Evolutionary conservation across 2,797 vertebrate genomes (phyloP).

Genomic region (Cynopterus sphinx): DNA sequence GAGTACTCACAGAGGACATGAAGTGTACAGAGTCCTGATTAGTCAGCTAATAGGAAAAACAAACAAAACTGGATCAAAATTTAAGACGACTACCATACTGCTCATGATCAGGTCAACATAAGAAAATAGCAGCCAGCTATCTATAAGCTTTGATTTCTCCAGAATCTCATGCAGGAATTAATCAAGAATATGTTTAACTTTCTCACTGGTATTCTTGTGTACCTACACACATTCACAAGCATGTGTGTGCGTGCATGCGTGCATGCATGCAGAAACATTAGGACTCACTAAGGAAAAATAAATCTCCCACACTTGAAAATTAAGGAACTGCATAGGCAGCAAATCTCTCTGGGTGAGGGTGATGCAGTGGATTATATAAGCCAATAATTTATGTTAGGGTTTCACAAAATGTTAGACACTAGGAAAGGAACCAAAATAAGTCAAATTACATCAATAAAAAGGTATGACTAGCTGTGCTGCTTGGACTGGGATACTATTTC

Average conservation of each 20-base stretch:
- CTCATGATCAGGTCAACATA: not conserved
- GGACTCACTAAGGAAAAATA: slow-evolving; percentile 71
- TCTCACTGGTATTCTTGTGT: slow-evolving; percentile 1
- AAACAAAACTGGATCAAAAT: slow-evolving; percentile 34
- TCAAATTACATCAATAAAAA: slow-evolving; percentile 81
- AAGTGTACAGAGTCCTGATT: not conserved
- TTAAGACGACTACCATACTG: not conserved
- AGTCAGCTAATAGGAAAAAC: slow-evolving; percentile 17
- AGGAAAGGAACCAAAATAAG: slow-evolving; percentile 77
- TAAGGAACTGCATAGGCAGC: slow-evolving; percentile 71
- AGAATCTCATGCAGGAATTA: slow-evolving; percentile 15
- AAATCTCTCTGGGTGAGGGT: slow-evolving; percentile 71
- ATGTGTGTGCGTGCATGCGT: not conserved
- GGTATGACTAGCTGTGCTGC: slow-evolving; percentile 77
- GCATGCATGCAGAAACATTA: slow-evolving; percentile 25
- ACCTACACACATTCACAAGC: not conserved
- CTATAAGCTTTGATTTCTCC: slow-evolving; percentile 7
- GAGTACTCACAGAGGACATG: not conserved
- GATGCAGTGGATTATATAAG: slow-evolving; percentile 46
- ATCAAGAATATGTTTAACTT: not conserved
- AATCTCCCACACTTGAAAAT: slow-evolving; percentile 80
- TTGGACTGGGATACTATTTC: slow-evolving; percentile 74
- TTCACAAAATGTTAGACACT: slow-evolving; percentile 78
- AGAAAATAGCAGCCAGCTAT: not conserved
- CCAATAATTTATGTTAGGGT: slow-evolving; percentile 73